These are phyloP conservation scores for Chromis chromis DNA, from an alignment of 2,797 vertebrate genomes.

Conservation along the genomic window DNA sequence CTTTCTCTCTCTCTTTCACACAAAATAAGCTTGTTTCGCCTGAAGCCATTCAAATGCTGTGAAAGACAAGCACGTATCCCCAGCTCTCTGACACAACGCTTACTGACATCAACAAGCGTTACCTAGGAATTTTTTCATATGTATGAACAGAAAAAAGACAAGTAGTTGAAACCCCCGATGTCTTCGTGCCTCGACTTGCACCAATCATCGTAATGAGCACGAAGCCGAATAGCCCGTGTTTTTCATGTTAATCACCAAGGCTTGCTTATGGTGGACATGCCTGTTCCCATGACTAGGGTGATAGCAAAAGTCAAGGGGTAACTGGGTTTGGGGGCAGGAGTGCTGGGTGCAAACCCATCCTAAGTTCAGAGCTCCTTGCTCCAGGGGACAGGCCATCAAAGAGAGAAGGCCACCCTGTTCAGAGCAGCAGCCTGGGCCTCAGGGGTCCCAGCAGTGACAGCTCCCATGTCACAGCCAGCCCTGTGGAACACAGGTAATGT, in stretches of 20 bases:
- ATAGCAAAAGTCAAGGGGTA: slow-evolving; percentile 66
- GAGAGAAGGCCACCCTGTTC: slow-evolving; percentile 74
- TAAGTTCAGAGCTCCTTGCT: slow-evolving; percentile 68
- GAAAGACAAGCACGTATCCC: slow-evolving; percentile 63
- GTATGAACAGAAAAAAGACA: slow-evolving; percentile 36
- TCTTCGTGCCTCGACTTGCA: slow-evolving; percentile 69
- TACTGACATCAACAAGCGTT: slow-evolving; percentile 69
- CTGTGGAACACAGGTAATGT: slow-evolving; percentile 78
- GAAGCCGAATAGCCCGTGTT: slow-evolving; percentile 54
- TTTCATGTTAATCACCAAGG: slow-evolving; percentile 69
- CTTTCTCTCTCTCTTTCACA: slow-evolving; percentile 63
- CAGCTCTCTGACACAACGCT: slow-evolving; percentile 48
- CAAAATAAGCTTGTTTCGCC: slow-evolving; percentile 75
- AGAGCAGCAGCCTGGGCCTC: slow-evolving; percentile 64
- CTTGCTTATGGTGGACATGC: slow-evolving; percentile 62
- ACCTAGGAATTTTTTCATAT: slow-evolving; percentile 68
- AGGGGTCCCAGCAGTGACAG: slow-evolving; percentile 75
- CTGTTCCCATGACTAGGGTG: slow-evolving; percentile 66
- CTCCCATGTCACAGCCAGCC: slow-evolving; percentile 74
- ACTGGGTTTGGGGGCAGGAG: slow-evolving; percentile 69
- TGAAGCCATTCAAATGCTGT: slow-evolving; percentile 64
- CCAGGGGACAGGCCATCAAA: slow-evolving; percentile 72
- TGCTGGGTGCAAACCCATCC: slow-evolving; percentile 55
- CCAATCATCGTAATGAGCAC: slow-evolving; percentile 48
- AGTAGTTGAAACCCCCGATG: slow-evolving; percentile 19